Conservation (phyloP, 2,797 vertebrate genomes). For the Tapirus indicus region DNA sequence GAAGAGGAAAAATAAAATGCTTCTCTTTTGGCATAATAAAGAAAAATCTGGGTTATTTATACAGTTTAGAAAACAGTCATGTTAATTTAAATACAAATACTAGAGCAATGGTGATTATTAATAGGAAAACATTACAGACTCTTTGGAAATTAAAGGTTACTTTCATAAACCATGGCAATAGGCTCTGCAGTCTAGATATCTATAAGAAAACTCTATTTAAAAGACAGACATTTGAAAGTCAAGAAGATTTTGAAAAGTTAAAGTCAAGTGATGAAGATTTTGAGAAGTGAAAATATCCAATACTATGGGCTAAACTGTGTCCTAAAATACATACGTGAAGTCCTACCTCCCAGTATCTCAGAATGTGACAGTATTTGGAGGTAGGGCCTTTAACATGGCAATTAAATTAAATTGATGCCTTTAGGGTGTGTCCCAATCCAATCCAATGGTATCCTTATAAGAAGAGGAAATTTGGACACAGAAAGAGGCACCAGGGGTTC, state of each 20-base stretch:
- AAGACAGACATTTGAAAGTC: background rate
- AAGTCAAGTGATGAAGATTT: background rate
- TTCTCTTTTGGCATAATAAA: background rate
- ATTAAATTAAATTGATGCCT: background rate
- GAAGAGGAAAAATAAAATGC: background rate
- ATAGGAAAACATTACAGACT: background rate
- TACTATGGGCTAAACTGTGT: background rate
- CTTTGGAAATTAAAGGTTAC: background rate
- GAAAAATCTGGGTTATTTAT: background rate
- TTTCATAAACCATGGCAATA: background rate
- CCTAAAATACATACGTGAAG: background rate
- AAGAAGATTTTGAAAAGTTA: constrained; percentile 13
- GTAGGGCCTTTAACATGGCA: background rate
- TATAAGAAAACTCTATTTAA: background rate
- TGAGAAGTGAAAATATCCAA: background rate
- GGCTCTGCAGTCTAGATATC: background rate
- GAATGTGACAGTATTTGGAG: background rate
- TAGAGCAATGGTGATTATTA: background rate
- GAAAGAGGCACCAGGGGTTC: background rate
- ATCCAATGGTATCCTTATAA: background rate
- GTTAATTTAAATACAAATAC: background rate
- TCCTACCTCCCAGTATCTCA: background rate
- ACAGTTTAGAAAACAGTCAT: background rate
- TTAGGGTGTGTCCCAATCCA: background rate
- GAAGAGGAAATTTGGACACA: background rate